Base-by-base conservation (phyloP, 2,113 vertebrate genomes). In the Donacobius atricapilla region DNA sequence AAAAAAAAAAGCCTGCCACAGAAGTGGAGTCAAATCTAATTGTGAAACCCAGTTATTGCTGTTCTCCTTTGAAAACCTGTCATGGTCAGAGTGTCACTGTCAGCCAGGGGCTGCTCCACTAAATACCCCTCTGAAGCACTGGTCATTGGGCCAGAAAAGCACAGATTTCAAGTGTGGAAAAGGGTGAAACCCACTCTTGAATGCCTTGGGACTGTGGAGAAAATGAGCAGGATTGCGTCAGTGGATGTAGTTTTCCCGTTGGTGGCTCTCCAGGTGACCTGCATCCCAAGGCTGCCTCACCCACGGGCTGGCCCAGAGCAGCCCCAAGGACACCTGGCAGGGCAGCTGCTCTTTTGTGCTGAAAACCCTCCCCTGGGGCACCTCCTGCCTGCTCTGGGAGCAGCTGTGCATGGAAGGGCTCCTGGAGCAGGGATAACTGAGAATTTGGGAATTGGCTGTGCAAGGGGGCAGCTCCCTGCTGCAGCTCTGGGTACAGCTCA, bases 361-460 rank as follows among this genome's bases (percentile, higher is more conserved):
- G 31, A 9, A 12, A 28, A 18, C 7, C 9, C 40, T 57, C n/a
- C 44, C 5, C 54, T 56, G 84, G 65, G 63, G 58, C 90, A 48
- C 16, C 68, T 51, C 3, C 16, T 40, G 48, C 48, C 50, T 71
- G 31, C 5, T 0, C 7, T 23, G 78, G 93, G 40, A 44, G 68
- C 21, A 24, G 33, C 83, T 76, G 25, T 0, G 2, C 7, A 0
- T 8, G 8, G 48, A 30, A 13, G 39, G 45, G 6, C 35, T 13
- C 39, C 68, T n/a, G 0, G 7, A 8, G 37, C 57, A 56, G 9
- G n/a, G 54, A 5, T 4, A 25, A 4, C n/a, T 4, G 9, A 61
- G 84, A 14, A 2, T 69, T 7, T 87, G 92, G 48, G 84, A 51
- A 20, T 11, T 1, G 30, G 12, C 18, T 33, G 16, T 56, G 1